Evolutionary conservation across 1,140 invertebrate species (phyloP).

Genomic region (Leptinotarsa undecemlineata): DNA sequence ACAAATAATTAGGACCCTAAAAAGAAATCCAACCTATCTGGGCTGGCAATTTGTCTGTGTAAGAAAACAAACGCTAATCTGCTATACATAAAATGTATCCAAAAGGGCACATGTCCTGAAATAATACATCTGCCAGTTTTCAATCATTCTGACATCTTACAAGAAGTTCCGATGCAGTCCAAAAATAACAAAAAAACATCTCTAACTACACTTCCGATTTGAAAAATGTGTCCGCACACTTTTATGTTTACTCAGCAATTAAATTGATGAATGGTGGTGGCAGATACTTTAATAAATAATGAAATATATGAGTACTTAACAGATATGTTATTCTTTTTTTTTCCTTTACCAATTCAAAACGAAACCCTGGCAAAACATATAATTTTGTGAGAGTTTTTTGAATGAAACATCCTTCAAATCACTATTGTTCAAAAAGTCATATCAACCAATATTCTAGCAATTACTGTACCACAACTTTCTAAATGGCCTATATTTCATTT

Average conservation of each 20-base stretch:
- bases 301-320: background rate
- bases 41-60: constrained; percentile 33
- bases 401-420: too few relatives aligned
- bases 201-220: constrained; percentile 45
- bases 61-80: constrained; percentile 41
- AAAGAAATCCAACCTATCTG: constrained; percentile 17
- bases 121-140: constrained; percentile 56
- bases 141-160: constrained; percentile 53
- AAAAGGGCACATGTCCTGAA: constrained; percentile 52
- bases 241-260: constrained; percentile 45
- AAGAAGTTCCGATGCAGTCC: constrained; percentile 42
- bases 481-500: too few relatives aligned
- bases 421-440: too few relatives aligned
- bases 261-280: constrained; percentile 37
- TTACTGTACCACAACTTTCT: too few relatives aligned
- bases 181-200: constrained; percentile 54
- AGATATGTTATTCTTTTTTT: too few relatives aligned
- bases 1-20: constrained; percentile 31
- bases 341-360: too few relatives aligned
- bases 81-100: constrained; percentile 35
- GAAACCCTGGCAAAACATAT: too few relatives aligned
- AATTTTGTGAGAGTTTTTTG: too few relatives aligned
- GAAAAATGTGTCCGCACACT: constrained; percentile 46
- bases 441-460: too few relatives aligned
- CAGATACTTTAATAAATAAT: background rate